Percentiles rank a stretch among this genome's conserved stretches.
Evolutionary conservation across 2,888 invertebrate genomes (phyloP).

Genomic region (Eristalinus aeneus): DNA sequence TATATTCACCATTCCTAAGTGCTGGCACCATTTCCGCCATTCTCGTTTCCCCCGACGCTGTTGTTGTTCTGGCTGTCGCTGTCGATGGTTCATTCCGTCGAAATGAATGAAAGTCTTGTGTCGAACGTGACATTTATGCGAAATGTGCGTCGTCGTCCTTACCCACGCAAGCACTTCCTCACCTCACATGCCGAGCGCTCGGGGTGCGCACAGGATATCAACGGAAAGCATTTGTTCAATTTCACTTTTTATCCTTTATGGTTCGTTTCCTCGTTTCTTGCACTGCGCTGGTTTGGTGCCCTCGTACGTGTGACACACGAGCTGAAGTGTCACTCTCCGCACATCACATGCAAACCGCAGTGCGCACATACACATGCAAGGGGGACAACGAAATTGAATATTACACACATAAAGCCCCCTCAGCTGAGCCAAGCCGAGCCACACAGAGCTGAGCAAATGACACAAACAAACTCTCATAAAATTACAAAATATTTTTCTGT

Average conservation of each 20-base stretch:
- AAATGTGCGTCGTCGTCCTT: slow-evolving; percentile 73
- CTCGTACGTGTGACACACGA: slow-evolving; percentile 41
- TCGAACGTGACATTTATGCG: slow-evolving; percentile 80
- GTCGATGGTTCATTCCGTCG: slow-evolving; percentile 55
- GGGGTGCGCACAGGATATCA: slow-evolving; percentile 44
- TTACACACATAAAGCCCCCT: slow-evolving; percentile 47
- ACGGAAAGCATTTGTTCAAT: slow-evolving; percentile 68
- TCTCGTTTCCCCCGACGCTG: slow-evolving; percentile 3
- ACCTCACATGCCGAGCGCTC: background rate
- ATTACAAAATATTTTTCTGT: slow-evolving; percentile 70
- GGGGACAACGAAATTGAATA: slow-evolving; percentile 56
- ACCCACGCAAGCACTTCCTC: slow-evolving; percentile 4
- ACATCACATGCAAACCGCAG: slow-evolving; percentile 5
- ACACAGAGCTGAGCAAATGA: slow-evolving; percentile 51
- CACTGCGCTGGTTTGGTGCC: background rate
- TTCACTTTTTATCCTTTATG: slow-evolving; percentile 71
- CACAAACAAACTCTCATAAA: slow-evolving; percentile 68
- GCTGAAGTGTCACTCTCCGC: slow-evolving; percentile 48
- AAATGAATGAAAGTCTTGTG: slow-evolving; percentile 72
- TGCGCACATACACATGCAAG: background rate
- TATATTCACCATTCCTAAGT: slow-evolving; percentile 59
- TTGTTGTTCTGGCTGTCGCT: background rate
- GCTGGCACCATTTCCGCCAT: slow-evolving; percentile 43
- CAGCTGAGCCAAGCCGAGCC: background rate
- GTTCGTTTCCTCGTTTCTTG: slow-evolving; percentile 55